A percentile compares a stretch with the other conserved stretches of the same genome.
phyloP scores from a whole-genome alignment of 1,140 invertebrate species.

The Parapsyche elsis region DNA sequence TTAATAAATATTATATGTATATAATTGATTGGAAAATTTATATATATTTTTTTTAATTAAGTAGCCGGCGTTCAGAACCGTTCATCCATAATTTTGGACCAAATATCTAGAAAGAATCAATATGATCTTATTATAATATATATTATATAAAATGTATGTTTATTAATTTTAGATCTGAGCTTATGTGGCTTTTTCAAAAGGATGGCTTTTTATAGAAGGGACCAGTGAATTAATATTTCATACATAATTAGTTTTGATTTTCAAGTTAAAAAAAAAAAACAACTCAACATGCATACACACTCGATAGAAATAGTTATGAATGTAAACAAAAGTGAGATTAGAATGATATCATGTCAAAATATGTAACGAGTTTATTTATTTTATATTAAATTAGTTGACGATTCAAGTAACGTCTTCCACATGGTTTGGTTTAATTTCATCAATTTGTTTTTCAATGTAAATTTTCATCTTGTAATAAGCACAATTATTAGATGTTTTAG shows the following conservation, averaged over 20 bases:
- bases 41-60: neutral
- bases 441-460: too few species aligned
- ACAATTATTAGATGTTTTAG: too few species aligned
- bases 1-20: neutral
- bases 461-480: too few species aligned
- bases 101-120: constrained; percentile 3
- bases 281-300: too few species aligned
- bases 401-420: too few species aligned
- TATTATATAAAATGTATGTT: neutral
- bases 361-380: too few species aligned
- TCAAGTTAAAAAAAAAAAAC: too few species aligned
- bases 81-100: constrained; percentile 35
- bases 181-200: neutral
- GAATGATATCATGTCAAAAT: constrained; percentile 49
- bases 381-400: too few species aligned
- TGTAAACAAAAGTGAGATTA: constrained; percentile 49
- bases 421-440: too few species aligned
- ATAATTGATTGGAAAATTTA: neutral
- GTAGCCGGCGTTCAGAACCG: neutral
- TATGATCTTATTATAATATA: neutral
- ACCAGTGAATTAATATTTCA: constrained; percentile 8
- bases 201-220: neutral
- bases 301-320: constrained; percentile 24
- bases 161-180: neutral
- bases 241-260: neutral